Evolutionary conservation across 2,888 invertebrate species (phyloP).

Genomic region (Drosophila greeni): DNA sequence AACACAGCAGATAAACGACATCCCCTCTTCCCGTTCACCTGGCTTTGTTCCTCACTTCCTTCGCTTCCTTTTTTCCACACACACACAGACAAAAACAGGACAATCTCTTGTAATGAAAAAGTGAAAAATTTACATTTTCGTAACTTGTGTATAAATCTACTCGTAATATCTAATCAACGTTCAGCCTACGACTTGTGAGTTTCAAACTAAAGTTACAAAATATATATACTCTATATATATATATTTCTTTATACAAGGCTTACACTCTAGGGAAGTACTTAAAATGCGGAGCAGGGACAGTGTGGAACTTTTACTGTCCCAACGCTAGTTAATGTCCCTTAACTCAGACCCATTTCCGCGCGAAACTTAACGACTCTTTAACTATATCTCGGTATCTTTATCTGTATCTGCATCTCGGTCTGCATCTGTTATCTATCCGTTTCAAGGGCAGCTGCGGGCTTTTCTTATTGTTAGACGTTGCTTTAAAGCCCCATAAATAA

Average conservation of each 20-base stretch:
- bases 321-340: conserved; percentile 22
- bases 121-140: conserved; percentile 37
- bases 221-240: conserved; percentile 19
- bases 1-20: conserved; percentile 38
- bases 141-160: conserved; percentile 39
- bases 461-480: conserved; percentile 36
- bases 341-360: conserved; percentile 5
- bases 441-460: conserved; percentile 32
- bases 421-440: conserved; percentile 16
- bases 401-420: conserved; percentile 7
- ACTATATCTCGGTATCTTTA: conserved; percentile 6
- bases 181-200: conserved; percentile 59
- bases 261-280: conserved; percentile 31
- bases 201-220: conserved; percentile 56
- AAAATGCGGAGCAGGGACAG: conserved; percentile 3
- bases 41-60: neutral
- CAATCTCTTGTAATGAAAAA: conserved; percentile 61
- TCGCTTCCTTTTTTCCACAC: conserved; percentile 3
- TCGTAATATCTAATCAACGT: conserved; percentile 39
- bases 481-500: conserved; percentile 19
- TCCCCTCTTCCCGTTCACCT: conserved; percentile 19
- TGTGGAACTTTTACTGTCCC: conserved; percentile 34
- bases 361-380: conserved; percentile 15
- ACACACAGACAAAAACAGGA: conserved; percentile 43
- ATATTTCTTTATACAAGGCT: conserved; percentile 30